Conservation (phyloP, 2,888 invertebrate genomes). For the Agrenia bidenticulata region DNA sequence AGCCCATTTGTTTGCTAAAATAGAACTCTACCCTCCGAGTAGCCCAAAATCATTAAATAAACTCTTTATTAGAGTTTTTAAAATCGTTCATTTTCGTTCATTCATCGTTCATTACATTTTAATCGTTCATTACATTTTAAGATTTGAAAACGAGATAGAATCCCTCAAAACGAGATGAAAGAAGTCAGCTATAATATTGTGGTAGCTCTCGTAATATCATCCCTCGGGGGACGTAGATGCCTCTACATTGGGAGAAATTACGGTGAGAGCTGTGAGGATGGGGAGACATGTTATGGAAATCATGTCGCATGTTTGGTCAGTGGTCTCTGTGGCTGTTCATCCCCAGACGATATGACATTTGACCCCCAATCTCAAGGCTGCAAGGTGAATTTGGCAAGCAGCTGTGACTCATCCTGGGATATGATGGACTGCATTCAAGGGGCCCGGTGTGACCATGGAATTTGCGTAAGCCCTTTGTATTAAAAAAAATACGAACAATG, state of each 20-base stretch:
- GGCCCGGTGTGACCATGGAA: conserved; percentile 23
- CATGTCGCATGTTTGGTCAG: conserved; percentile 26
- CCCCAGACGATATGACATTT: conserved; percentile 33
- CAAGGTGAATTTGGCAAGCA: conserved; percentile 24
- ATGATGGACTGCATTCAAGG: conserved; percentile 31
- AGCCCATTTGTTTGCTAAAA: too few species aligned
- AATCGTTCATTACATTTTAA: too few species aligned
- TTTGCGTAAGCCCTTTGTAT: conserved; percentile 3
- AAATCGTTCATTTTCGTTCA: too few species aligned
- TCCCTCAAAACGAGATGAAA: too few species aligned
- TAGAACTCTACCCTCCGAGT: too few species aligned
- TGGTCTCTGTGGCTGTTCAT: conserved; percentile 28
- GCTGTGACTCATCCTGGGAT: conserved; percentile 5
- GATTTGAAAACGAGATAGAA: too few species aligned
- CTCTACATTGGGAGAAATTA: neutral
- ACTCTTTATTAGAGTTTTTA: too few species aligned
- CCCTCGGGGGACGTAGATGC: too few species aligned
- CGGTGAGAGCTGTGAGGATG: conserved; percentile 30
- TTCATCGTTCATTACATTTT: too few species aligned
- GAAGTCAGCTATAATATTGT: too few species aligned
- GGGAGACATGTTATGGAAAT: conserved; percentile 30
- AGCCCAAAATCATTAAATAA: too few species aligned
- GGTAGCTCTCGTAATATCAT: too few species aligned
- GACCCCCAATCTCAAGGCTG: conserved; percentile 26
- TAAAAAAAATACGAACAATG: neutral